Evolutionary conservation across 1,140 invertebrate species (phyloP).

Genomic region (Drosophila auraria): DNA sequence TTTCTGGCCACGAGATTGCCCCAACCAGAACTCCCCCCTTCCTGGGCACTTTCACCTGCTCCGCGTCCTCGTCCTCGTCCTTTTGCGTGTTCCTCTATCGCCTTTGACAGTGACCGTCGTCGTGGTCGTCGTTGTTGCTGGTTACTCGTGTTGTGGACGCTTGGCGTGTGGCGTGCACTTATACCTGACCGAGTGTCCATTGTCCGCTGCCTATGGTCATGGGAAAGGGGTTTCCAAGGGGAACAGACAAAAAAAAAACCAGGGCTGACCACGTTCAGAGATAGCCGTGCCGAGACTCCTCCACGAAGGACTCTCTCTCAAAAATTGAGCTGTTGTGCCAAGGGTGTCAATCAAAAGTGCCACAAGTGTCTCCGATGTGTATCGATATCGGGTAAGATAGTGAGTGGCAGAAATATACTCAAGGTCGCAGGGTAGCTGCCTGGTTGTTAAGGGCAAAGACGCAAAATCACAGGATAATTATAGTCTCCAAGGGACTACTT

Average conservation of each 20-base stretch:
- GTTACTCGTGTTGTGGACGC: constrained; percentile 12
- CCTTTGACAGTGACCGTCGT: constrained; percentile 70
- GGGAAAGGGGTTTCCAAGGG: not conserved
- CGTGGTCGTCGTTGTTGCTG: constrained; percentile 24
- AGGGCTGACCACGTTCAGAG: constrained; percentile 23
- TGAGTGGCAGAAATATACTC: constrained; percentile 26
- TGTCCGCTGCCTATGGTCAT: constrained; percentile 8
- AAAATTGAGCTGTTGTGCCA: constrained; percentile 44
- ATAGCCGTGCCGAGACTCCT: constrained; percentile 17
- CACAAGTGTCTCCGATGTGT: constrained; percentile 50
- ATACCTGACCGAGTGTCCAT: constrained; percentile 44
- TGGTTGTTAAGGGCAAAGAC: not conserved
- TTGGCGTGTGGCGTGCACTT: constrained; percentile 55
- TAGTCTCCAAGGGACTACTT: too few species aligned
- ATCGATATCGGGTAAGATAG: constrained; percentile 41
- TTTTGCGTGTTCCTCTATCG: constrained; percentile 37
- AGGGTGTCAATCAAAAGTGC: constrained; percentile 52
- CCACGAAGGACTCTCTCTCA: constrained; percentile 11
- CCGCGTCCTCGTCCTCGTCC: constrained; percentile 21
- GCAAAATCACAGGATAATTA: constrained; percentile 2
- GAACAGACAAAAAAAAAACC: constrained; percentile 22
- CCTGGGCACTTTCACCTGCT: constrained; percentile 37
- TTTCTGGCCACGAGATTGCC: constrained; percentile 34
- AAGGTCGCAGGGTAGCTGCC: constrained; percentile 19
- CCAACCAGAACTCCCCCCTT: constrained; percentile 6